phyloP scores from a whole-genome alignment of 1,140 invertebrate species.

The Drosophila ercepeae region DNA sequence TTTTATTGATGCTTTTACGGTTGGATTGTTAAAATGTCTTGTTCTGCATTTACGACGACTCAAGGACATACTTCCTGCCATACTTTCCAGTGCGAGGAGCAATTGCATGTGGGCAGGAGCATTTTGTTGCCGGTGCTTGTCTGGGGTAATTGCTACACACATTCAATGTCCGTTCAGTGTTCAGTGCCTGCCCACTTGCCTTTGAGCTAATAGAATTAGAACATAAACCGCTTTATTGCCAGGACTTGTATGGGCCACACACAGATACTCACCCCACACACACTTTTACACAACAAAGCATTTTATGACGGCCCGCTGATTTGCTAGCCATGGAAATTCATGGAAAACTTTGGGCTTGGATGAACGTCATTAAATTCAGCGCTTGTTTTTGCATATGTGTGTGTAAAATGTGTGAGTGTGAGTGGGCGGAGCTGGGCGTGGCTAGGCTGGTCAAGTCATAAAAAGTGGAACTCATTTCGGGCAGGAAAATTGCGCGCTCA shows the following conservation, averaged over 20 bases:
- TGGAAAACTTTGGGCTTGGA: conserved; percentile 42
- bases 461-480: conserved; percentile 56
- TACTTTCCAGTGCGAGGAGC: background rate
- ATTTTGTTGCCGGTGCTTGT: conserved; percentile 35
- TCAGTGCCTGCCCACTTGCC: conserved; percentile 45
- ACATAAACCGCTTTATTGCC: conserved; percentile 77
- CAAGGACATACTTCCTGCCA: background rate
- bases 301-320: conserved; percentile 71
- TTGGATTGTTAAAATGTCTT: conserved; percentile 4
- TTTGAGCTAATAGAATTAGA: conserved; percentile 76
- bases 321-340: conserved; percentile 56
- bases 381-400: conserved; percentile 49
- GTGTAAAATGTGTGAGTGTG: conserved; percentile 5
- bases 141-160: conserved; percentile 66
- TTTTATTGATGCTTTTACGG: conserved; percentile 44
- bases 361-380: conserved; percentile 53
- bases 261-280: conserved; percentile 5
- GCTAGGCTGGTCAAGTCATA: conserved; percentile 44
- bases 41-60: conserved; percentile 8
- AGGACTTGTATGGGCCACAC: conserved; percentile 28
- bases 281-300: conserved; percentile 13
- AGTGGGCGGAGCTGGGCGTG: background rate
- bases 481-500: conserved; percentile 52
- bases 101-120: conserved; percentile 39
- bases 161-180: conserved; percentile 40